Evolutionary conservation across 2,797 vertebrate genomes (phyloP).

Genomic region (Brachyalestes nurse): DNA sequence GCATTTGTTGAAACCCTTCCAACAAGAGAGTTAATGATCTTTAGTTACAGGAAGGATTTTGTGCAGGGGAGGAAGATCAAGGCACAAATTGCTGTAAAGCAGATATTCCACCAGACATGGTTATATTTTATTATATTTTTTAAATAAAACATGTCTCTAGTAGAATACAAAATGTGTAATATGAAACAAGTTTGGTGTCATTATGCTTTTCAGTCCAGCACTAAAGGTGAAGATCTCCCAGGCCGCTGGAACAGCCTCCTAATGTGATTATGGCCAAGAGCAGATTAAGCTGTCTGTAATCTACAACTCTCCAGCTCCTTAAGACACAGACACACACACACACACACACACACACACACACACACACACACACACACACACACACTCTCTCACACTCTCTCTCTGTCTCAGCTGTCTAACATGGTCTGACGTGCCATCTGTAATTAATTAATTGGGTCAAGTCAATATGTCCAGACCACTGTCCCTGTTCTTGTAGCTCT

Average conservation of each 20-base stretch:
- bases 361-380: too few relatives aligned
- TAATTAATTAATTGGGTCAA: constrained; percentile 15
- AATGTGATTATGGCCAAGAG: constrained; percentile 34
- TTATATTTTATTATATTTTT: not conserved
- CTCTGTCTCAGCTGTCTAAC: constrained; percentile 6
- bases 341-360: too few relatives aligned
- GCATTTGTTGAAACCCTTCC: not conserved
- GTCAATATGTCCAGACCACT: constrained; percentile 4
- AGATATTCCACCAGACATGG: not conserved
- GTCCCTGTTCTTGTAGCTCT: not conserved
- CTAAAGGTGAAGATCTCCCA: constrained; percentile 1
- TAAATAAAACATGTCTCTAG: not conserved
- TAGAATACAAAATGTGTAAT: not conserved
- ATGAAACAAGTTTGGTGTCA: not conserved
- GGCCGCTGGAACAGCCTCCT: constrained; percentile 15
- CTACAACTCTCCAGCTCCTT: constrained; percentile 16
- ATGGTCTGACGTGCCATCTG: not conserved
- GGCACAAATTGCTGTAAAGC: not conserved
- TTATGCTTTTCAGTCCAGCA: constrained; percentile 4
- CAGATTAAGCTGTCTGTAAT: constrained; percentile 20
- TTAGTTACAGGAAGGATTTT: constrained; percentile 11
- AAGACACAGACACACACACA: too few relatives aligned
- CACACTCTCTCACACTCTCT: not conserved
- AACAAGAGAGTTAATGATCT: not conserved
- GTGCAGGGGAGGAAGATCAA: not conserved